Evolutionary conservation across 1,140 invertebrate species (phyloP), one percentile per base, ranked within the genome.

Genomic region (Caerostris darwini): DNA sequence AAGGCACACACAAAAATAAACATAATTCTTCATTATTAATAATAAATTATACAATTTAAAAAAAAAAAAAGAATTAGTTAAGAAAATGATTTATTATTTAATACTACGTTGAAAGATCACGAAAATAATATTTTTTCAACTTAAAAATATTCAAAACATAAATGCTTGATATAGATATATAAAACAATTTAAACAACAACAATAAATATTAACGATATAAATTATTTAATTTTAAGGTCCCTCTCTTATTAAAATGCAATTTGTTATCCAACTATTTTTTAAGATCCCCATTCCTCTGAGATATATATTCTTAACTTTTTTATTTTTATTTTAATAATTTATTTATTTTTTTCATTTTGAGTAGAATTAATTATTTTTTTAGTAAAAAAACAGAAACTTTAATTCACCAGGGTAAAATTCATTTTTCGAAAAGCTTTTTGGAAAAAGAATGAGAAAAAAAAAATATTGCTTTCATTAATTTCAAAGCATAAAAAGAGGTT

Each of bases 171-270:
- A 34, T 34, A 34, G 34, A 34, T 1, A 1, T 34, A 2, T 1
- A 1, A 34, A 1, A 2, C 34, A 34, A 34, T 34, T 34, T 34
- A 34, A 34, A 34, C 34, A 34, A 34, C 34, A 34, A 34, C 34
- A 34, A n/a, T n/a, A n/a, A 34, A 34, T 34, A 34, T 34, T 34
- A 34, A 34, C 2, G 34, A 34, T 34, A 34, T 34, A 34, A 34
- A 34, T 34, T 34, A 34, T 34, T 34, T 50, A 77, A 12, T 50
- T 67, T 50, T 34, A 3, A 5, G 7, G 4, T 19, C 71, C 34
- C 34, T 10, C 50, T 50, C 8, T 77, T 77, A 77, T 77, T 53
- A 77, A 77, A 77, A 77, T 77, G 71, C 71, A 53, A 50, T 77
- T 50, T 77, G 34, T 12, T 50, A 50, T 12, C 17, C 17, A 64